Conservation (phyloP, 1,140 invertebrate species). For the Trachelipus rathkii region DNA sequence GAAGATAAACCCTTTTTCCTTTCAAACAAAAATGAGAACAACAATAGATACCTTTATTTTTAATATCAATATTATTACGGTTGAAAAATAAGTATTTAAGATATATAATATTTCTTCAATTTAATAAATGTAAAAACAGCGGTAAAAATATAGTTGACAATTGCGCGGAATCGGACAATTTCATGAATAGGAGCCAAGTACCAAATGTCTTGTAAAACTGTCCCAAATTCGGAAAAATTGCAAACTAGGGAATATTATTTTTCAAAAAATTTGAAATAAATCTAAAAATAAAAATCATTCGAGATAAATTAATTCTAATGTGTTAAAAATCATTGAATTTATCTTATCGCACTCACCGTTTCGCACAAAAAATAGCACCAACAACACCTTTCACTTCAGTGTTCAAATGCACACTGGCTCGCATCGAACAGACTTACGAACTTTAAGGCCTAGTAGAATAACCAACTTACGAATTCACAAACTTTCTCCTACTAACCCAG, state of each 20-base stretch:
- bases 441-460: neutral
- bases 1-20: no score
- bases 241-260: neutral
- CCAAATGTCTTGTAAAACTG: constrained; percentile 8
- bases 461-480: neutral
- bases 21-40: no score
- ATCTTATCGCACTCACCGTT: neutral
- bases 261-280: neutral
- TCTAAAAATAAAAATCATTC: neutral
- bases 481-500: constrained; percentile 6
- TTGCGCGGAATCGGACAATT: neutral
- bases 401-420: constrained; percentile 8
- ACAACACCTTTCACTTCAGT: neutral
- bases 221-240: neutral
- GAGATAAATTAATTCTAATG: neutral
- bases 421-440: neutral
- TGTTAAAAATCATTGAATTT: neutral
- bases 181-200: constrained; percentile 10
- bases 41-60: no score
- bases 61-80: no score
- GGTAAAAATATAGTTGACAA: neutral
- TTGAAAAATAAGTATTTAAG: no score
- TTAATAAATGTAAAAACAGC: no score
- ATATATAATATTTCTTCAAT: no score
- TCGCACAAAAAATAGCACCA: neutral